Base-by-base conservation (phyloP, 2,888 invertebrate species). In the Synanthedon andrenaeformis region DNA sequence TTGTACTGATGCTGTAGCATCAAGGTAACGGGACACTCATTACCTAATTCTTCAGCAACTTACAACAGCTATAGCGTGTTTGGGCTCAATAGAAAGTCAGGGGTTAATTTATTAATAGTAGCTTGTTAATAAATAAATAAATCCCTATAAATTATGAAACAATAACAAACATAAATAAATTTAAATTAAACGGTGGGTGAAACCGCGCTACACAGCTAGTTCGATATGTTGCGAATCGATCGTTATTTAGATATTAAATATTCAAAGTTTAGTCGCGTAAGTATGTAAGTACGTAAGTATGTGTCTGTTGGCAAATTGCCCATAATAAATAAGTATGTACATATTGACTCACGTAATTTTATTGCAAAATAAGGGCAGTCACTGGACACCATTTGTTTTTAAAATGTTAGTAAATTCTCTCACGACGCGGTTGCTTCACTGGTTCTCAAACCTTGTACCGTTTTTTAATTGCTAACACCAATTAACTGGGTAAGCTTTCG, bases 361-460 rank as follows among this genome's bases (percentile, higher is more conserved):
- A 53, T 74, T 70, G 60, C 69, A 49, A 64, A 73, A 76, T 66
- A 69, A 60, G 64, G 62, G 64, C 64, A 63, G 52, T 35, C 35
- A 35, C 8, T 59, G 55, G 55, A 52, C 55, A 57, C 53, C 52
- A 49, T 57, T 54, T 58, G 53, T 57, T 58, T 62, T 49, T 45
- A 60, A 45, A 45, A 45, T 59, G 60, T 62, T 68, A 63, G 63
- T 60, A 64, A 75, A 73, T 67, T 70, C 67, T 80, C 79, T 76
- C 81, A 76, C 79, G 74, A 69, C 62, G 64, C 59, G 58, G 59
- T 76, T 76, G 67, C 73, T 56, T 55, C 67, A 79, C 53, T 59
- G 56, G 55, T 62, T 63, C 63, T 59, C 62, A 65, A 72, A 72
- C 82, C 82, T 82, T 81, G 81, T 67, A 65, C 72, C 60, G 62